Conservation (phyloP, 2,888 invertebrate species). For the Monochamus alternatus region DNA sequence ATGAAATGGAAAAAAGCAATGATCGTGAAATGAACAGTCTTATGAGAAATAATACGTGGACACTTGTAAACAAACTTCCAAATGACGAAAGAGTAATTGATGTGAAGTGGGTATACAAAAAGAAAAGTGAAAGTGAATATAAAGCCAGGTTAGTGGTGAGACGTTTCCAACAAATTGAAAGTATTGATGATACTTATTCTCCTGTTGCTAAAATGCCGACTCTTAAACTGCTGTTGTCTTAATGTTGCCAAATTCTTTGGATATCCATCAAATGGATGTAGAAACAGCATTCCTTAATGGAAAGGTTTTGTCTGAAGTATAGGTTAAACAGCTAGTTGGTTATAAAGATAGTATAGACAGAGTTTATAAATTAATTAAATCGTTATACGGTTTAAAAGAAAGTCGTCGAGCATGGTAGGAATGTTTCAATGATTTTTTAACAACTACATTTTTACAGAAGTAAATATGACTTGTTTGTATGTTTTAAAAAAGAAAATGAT, state of each 20-base stretch:
- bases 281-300: conserved; percentile 55
- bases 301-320: conserved; percentile 33
- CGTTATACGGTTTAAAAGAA: conserved; percentile 1
- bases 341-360: neutral
- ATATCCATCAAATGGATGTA: conserved; percentile 54
- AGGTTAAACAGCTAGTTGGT: neutral
- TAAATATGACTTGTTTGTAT: conserved; percentile 38
- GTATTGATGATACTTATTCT: conserved; percentile 40
- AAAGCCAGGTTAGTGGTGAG: conserved; percentile 16
- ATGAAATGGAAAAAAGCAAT: conserved; percentile 45
- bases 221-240: conserved; percentile 29
- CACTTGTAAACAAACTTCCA: conserved; percentile 40
- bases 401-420: neutral
- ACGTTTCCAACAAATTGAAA: conserved; percentile 46
- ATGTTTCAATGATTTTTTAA: neutral
- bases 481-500: conserved; percentile 4
- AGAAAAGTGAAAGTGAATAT: conserved; percentile 42
- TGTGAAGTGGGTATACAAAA: conserved; percentile 47
- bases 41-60: conserved; percentile 48
- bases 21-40: conserved; percentile 43
- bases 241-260: conserved; percentile 37
- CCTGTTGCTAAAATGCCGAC: conserved; percentile 45
- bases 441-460: too few species aligned
- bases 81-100: conserved; percentile 44
- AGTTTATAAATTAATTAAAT: neutral